These are phyloP conservation scores for Pentalonia nigronervosa DNA, from an alignment of 1,140 invertebrate species.

Conservation along the genomic window DNA sequence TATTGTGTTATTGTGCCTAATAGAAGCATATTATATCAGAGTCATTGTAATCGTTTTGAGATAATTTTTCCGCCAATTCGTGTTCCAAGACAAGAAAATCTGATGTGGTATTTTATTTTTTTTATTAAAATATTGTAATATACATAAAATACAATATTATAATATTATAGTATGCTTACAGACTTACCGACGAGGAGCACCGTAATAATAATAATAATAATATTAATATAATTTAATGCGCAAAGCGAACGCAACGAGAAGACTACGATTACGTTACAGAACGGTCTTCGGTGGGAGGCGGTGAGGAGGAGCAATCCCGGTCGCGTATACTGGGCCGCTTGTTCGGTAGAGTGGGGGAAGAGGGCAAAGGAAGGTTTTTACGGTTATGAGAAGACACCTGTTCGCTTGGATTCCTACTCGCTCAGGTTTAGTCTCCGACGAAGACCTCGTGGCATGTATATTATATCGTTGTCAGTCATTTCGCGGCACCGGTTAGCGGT, in stretches of 20 bases:
- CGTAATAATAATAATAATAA: background rate
- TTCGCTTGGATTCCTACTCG: constrained; percentile 14
- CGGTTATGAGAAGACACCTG: constrained; percentile 57
- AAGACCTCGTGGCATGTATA: constrained; percentile 44
- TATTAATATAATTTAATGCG: constrained; percentile 6
- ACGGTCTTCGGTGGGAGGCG: background rate
- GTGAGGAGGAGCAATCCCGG: background rate
- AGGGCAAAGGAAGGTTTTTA: constrained; percentile 48
- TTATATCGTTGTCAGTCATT: constrained; percentile 36
- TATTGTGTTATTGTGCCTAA: background rate
- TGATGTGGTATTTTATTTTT: background rate
- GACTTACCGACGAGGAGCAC: background rate
- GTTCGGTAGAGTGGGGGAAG: background rate
- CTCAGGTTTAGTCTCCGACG: background rate
- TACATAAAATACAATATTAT: background rate
- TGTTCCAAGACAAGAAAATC: background rate
- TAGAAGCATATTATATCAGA: background rate
- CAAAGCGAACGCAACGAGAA: background rate
- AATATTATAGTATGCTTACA: background rate
- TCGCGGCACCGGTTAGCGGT: constrained; percentile 38
- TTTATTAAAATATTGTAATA: background rate
- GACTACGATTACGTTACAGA: background rate
- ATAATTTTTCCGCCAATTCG: background rate
- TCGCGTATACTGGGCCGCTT: background rate
- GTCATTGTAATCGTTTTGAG: background rate